These are phyloP conservation scores for Eubasilissa splendida DNA, from an alignment of 2,888 invertebrate genomes.

Conservation along the genomic window DNA sequence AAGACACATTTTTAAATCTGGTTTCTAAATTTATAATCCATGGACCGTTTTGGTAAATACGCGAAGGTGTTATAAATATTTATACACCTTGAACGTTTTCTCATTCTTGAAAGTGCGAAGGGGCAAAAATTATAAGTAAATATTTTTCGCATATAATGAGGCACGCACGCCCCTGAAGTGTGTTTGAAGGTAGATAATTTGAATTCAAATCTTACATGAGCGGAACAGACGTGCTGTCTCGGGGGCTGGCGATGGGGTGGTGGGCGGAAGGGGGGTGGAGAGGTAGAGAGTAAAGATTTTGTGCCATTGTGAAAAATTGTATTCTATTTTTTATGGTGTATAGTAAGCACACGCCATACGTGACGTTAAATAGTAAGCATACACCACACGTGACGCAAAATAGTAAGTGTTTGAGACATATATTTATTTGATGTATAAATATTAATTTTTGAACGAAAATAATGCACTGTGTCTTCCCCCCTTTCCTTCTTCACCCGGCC, in stretches of 20 bases:
- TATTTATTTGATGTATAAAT: too few relatives aligned
- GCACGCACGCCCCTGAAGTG: slow-evolving; percentile 44
- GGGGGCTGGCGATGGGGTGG: slow-evolving; percentile 14
- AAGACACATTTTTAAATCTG: too few relatives aligned
- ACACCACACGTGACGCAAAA: too few relatives aligned
- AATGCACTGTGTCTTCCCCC: too few relatives aligned
- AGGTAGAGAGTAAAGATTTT: slow-evolving; percentile 27
- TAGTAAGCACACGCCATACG: background rate
- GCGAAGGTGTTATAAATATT: background rate
- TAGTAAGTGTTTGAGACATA: too few relatives aligned
- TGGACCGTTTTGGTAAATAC: too few relatives aligned
- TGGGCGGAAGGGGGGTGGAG: background rate
- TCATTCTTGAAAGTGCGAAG: background rate
- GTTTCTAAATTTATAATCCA: too few relatives aligned
- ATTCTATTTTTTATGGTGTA: slow-evolving; percentile 16
- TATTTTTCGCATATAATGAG: slow-evolving; percentile 33
- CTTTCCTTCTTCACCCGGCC: too few relatives aligned
- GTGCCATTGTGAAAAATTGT: slow-evolving; percentile 29
- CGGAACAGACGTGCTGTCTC: slow-evolving; percentile 45
- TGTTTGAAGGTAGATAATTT: slow-evolving; percentile 54
- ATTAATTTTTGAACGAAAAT: too few relatives aligned
- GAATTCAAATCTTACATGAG: slow-evolving; percentile 57
- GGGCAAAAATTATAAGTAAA: slow-evolving; percentile 23
- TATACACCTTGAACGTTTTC: slow-evolving; percentile 13
- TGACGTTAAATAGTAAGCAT: too few relatives aligned